These are phyloP conservation scores for Mustela nigripes DNA, from an alignment of 2,113 vertebrate genomes.

Conservation along the genomic window DNA sequence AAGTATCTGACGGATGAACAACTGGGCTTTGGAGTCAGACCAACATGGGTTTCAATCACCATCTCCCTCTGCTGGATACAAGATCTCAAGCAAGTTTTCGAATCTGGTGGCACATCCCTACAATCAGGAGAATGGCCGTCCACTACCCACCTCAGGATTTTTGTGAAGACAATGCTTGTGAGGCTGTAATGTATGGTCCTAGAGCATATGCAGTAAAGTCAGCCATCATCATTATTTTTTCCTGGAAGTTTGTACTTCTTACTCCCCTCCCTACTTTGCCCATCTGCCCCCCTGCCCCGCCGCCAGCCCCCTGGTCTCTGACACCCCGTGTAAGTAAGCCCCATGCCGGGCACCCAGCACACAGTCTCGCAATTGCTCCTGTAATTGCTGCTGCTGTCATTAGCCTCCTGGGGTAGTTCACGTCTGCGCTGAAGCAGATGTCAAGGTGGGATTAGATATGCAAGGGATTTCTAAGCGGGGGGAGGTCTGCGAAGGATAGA, in stretches of 20 bases:
- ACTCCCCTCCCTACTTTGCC: neutral
- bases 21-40: neutral
- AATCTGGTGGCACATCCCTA: neutral
- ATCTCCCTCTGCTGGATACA: neutral
- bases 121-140: neutral
- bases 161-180: neutral
- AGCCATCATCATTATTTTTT: neutral
- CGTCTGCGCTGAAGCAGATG: neutral
- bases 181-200: neutral
- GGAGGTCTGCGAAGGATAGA: neutral
- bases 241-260: neutral
- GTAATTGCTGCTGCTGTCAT: neutral
- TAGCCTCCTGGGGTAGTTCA: neutral
- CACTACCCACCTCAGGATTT: neutral
- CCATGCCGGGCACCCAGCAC: neutral
- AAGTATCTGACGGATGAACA: neutral
- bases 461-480: neutral
- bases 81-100: neutral
- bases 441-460: neutral
- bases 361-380: neutral
- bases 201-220: neutral
- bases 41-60: neutral
- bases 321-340: accelerated
- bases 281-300: too few relatives aligned
- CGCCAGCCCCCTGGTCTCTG: neutral